Percentiles rank a stretch among this genome's conserved stretches.
phyloP scores from a whole-genome alignment of 2,113 vertebrate species.

The Seriola aureovittata region DNA sequence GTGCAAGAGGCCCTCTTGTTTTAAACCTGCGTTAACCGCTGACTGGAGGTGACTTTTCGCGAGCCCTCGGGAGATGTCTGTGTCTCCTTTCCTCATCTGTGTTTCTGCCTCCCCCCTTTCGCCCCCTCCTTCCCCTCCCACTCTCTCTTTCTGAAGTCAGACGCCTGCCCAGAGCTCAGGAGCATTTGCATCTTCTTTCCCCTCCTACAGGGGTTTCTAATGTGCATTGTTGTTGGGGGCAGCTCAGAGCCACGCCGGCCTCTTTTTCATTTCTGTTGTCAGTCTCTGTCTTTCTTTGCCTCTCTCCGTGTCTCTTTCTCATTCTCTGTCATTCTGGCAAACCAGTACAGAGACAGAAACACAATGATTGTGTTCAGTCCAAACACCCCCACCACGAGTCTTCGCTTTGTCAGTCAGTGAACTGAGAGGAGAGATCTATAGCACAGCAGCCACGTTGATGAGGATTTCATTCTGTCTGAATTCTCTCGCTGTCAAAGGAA shows the following conservation, averaged over 20 bases:
- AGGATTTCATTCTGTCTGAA: constrained; percentile 72
- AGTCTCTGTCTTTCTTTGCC: constrained; percentile 31
- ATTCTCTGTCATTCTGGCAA: constrained; percentile 49
- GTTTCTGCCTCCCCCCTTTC: constrained; percentile 24
- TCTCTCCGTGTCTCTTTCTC: constrained; percentile 22
- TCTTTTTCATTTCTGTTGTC: constrained; percentile 42
- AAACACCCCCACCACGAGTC: constrained; percentile 26
- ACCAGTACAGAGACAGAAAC: constrained; percentile 43
- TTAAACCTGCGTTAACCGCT: constrained; percentile 56
- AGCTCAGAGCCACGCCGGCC: constrained; percentile 50
- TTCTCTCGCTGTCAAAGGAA: constrained; percentile 69
- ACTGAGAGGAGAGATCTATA: constrained; percentile 62
- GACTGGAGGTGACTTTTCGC: constrained; percentile 67
- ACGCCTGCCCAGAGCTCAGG: constrained; percentile 19
- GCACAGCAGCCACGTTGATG: constrained; percentile 62
- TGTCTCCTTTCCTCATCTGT: constrained; percentile 56
- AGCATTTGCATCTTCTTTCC: constrained; percentile 44
- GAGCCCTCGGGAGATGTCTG: constrained; percentile 47
- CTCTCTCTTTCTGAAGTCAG: constrained; percentile 36
- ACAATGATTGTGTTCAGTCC: constrained; percentile 54
- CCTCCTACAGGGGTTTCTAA: constrained; percentile 27
- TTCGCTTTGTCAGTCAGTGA: constrained; percentile 59
- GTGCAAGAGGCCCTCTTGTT: constrained; percentile 28
- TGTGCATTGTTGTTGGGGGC: constrained; percentile 42
- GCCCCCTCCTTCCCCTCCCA: constrained; percentile 3